Base-by-base conservation (phyloP, 1,140 invertebrate genomes). In the Heliconius himera region DNA sequence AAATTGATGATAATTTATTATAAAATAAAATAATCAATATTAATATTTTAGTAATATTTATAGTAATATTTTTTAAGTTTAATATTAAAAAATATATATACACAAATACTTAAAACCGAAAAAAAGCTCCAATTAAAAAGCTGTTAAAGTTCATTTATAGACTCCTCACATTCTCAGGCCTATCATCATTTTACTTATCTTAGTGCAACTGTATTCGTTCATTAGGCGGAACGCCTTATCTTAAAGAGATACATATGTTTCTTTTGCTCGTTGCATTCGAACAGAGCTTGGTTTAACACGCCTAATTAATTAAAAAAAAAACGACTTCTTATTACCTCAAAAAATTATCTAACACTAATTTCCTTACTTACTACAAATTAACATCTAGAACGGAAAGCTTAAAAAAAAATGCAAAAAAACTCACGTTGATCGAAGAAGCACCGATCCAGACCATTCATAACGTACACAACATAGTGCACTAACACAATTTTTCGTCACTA, bases 391-490 rank as follows among this genome's bases (percentile, higher is more conserved):
- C 18, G 38, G 18, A 2, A 20, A 38, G 22, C 8, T 20, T 6
- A 1, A 70, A 9, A 72, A 38, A 26, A 72, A 38, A 51, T 51
- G 6, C 16, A 38, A 38, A 41, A 41, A n/a, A 41, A 92, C 93
- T 94, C 90, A 94, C 93, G 93, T 93, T 94, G 93, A 93, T 94
- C 93, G 91, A 94, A 94, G 90, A 94, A 94, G 87, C 93, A 93
- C 84, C 91, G 91, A 88, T 94, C 93, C 88, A 94, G 90, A 90
- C 93, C 93, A 94, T 94, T 94, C 93, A 94, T 94, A 93, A 93
- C 93, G 88, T 88, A 87, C 83, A 90, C 87, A 93, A 90, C 91
- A 94, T 94, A 93, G 89, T 93, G 92, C 92, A 94, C 93, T 88
- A 74, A 90, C 90, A 92, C 90, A 87, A 89, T 86, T 85, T 51